These are phyloP conservation scores for Scartelaos histophorus DNA, from an alignment of 2,113 vertebrate species.

Conservation along the genomic window DNA sequence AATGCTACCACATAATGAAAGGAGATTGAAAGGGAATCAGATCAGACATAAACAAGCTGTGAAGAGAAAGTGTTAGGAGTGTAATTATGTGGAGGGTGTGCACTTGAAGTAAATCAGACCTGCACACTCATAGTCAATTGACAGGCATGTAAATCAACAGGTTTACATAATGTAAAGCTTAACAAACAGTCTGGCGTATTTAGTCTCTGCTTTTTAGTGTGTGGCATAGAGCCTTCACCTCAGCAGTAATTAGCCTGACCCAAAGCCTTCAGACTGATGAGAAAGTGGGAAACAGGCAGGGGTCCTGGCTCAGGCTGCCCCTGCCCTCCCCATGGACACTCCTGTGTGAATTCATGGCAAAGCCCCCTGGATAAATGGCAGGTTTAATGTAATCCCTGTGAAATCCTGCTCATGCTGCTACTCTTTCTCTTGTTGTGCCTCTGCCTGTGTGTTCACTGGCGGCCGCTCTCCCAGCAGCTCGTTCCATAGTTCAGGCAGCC, in stretches of 20 bases:
- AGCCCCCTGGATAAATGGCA: constrained; percentile 71
- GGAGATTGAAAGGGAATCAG: constrained; percentile 38
- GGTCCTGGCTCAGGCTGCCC: constrained; percentile 43
- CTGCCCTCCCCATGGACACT: constrained; percentile 56
- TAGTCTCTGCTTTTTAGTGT: constrained; percentile 26
- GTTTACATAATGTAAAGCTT: constrained; percentile 59
- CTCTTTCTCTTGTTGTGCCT: constrained; percentile 64
- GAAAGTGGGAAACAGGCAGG: constrained; percentile 43
- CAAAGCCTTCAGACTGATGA: constrained; percentile 41
- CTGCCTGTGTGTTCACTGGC: constrained; percentile 50
- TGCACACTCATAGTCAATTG: constrained; percentile 58
- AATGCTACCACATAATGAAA: constrained; percentile 45
- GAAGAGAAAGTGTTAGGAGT: constrained; percentile 57
- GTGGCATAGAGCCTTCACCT: constrained; percentile 41
- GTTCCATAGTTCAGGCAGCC: constrained; percentile 74
- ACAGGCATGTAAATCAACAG: constrained; percentile 48
- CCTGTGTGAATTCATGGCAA: constrained; percentile 64
- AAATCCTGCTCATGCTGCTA: constrained; percentile 72
- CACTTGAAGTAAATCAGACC: constrained; percentile 60
- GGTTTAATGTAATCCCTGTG: constrained; percentile 79
- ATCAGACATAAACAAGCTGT: constrained; percentile 44
- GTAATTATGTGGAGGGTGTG: constrained; percentile 33
- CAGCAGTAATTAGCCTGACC: constrained; percentile 50
- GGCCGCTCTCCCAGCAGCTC: constrained; percentile 60
- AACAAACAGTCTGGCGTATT: constrained; percentile 12